phyloP scores from a whole-genome alignment of 2,888 invertebrate genomes.

The Macrosoma leucophasiata region DNA sequence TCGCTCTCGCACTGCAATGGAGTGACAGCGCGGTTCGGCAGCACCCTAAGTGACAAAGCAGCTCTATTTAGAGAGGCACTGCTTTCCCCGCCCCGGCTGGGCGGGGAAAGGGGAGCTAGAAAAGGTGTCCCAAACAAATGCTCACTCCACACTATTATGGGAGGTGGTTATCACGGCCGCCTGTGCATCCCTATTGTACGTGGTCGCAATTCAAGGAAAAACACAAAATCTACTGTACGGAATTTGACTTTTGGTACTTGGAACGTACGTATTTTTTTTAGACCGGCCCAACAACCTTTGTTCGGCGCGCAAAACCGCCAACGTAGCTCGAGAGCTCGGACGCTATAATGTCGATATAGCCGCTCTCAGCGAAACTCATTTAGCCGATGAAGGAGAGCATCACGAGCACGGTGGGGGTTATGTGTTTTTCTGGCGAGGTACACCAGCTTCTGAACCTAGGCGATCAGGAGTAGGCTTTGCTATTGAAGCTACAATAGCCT shows the following conservation, averaged over 20 bases:
- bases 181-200: slow-evolving; percentile 2
- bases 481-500: too few relatives aligned
- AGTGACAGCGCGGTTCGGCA: slow-evolving; percentile 11
- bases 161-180: slow-evolving; percentile 3
- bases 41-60: slow-evolving; percentile 17
- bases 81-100: slow-evolving; percentile 14
- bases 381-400: slow-evolving; percentile 19
- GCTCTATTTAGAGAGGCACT: slow-evolving; percentile 16
- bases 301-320: slow-evolving; percentile 17
- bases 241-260: slow-evolving; percentile 10
- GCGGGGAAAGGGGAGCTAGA: slow-evolving; percentile 14
- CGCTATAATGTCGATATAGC: slow-evolving; percentile 24
- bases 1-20: not conserved
- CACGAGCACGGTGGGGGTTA: slow-evolving; percentile 11
- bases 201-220: slow-evolving; percentile 4
- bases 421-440: slow-evolving; percentile 18
- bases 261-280: slow-evolving; percentile 23
- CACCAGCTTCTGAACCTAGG: slow-evolving; percentile 6
- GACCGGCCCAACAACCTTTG: too few relatives aligned
- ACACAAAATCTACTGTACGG: not conserved
- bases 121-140: slow-evolving; percentile 10
- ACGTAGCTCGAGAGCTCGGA: slow-evolving; percentile 22
- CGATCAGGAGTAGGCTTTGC: too few relatives aligned
- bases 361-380: slow-evolving; percentile 24
- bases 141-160: slow-evolving; percentile 1